Base-by-base conservation (phyloP, 1,140 invertebrate genomes). In the Lepidurus arcticus region DNA sequence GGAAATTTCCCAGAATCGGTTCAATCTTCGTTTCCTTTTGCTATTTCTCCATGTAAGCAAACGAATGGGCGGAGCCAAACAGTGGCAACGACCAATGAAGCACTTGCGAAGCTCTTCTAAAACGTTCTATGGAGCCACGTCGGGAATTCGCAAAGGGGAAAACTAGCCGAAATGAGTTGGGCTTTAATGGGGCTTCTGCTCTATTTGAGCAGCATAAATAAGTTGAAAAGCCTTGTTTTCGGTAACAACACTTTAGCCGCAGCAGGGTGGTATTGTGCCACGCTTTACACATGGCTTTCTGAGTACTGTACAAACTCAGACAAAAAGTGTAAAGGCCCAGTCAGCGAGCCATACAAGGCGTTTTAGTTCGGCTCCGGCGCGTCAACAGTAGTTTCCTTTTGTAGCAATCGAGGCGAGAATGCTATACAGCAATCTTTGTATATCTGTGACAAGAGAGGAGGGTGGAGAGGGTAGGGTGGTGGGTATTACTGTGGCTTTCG, bases 211-310 rank as follows among this genome's bases (percentile, higher is more conserved):
- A 65, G 53, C n/a, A 21, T 65, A 65, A 65, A 65, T 65, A 65
- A 65, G 53, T 65, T 65, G 21, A 65, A 16, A 65, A 21, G 53
- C 53, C 53, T 65, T 65, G 53, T 65, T 65, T 65, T 65, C 21
- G 16, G 10, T 65, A 13, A 5, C 53, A n/a, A 13, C 53, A 13
- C 16, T 65, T 16, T 16, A 9, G 21, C n/a, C 16, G 16, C 8
- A 7, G 16, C 53, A 65, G 21, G 21, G 53, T 7, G 6, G 53
- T 16, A 7, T 16, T 13, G 53, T 16, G 21, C 34, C 53, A 65
- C 16, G 16, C 45, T 11, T n/a, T n/a, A 65, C 16, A 21, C 53
- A 7, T 65, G 53, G 53, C 53, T 65, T 65, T 65, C 7, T 21
- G 21, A 5, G 53, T 65, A 65, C 9, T 21, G 53, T n/a, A 65